Conservation (phyloP, 2,888 invertebrate species). For the Epinotia bilunana region DNA sequence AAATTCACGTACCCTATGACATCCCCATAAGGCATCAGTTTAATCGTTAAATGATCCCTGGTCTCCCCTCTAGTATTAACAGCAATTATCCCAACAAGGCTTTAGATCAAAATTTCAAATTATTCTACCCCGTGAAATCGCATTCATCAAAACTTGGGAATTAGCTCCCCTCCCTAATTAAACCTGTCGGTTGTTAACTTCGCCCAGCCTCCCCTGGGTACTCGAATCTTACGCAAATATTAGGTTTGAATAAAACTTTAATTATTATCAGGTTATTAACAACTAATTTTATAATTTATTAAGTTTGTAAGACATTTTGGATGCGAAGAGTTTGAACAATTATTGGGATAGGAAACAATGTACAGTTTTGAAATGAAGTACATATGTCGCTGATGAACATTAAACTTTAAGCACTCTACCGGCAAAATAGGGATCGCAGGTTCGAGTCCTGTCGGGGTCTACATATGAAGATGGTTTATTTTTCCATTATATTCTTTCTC, state of each 20-base stretch:
- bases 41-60: conserved; percentile 37
- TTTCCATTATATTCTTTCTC: too few species aligned
- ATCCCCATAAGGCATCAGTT: conserved; percentile 28
- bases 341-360: not conserved
- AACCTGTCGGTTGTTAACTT: conserved; percentile 77
- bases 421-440: too few species aligned
- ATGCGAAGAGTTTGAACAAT: conserved; percentile 13
- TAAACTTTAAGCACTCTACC: too few species aligned
- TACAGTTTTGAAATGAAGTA: too few species aligned
- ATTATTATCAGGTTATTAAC: conserved; percentile 57
- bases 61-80: conserved; percentile 57
- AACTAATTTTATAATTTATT: conserved; percentile 42
- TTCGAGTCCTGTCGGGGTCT: too few species aligned
- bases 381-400: too few species aligned
- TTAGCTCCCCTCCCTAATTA: conserved; percentile 79
- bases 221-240: conserved; percentile 74
- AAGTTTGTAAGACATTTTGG: conserved; percentile 27
- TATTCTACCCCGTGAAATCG: conserved; percentile 69
- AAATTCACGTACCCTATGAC: not conserved
- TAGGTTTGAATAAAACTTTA: conserved; percentile 76
- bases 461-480: too few species aligned
- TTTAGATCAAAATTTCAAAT: conserved; percentile 79
- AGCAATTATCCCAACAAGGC: conserved; percentile 70
- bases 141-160: conserved; percentile 83
- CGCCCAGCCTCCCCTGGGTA: conserved; percentile 57